Percentiles rank a stretch among this genome's conserved stretches.
Evolutionary conservation across 1,140 invertebrate species (phyloP).

Genomic region (Bombyx mandarina): DNA sequence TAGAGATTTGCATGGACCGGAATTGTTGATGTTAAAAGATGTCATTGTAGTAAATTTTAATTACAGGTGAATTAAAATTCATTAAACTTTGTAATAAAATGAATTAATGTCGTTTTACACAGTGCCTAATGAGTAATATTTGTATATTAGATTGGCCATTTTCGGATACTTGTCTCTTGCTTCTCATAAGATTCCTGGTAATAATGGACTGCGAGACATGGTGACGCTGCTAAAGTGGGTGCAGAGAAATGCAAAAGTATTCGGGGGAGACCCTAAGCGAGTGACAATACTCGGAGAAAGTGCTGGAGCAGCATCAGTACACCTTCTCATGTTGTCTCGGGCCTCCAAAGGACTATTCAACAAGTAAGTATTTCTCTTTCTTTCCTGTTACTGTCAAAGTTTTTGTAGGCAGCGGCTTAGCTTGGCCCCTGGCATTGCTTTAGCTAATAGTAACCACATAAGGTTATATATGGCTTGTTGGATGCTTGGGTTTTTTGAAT

Average conservation of each 20-base stretch:
- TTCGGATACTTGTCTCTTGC: constrained; percentile 72
- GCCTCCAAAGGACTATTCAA: constrained; percentile 46
- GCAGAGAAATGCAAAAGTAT: constrained; percentile 75
- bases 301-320: constrained; percentile 69
- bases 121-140: too few relatives aligned
- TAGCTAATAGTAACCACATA: too few relatives aligned
- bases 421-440: too few relatives aligned
- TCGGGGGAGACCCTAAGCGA: constrained; percentile 76
- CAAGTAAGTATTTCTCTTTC: constrained; percentile 19
- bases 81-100: background rate
- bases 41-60: constrained; percentile 81
- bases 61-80: constrained; percentile 61
- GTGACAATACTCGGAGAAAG: constrained; percentile 75
- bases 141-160: constrained; percentile 47
- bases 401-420: too few relatives aligned
- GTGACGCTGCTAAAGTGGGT: constrained; percentile 76
- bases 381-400: too few relatives aligned
- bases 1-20: constrained; percentile 72
- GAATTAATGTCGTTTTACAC: too few relatives aligned
- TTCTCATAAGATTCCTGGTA: constrained; percentile 75
- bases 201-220: constrained; percentile 78
- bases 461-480: too few relatives aligned
- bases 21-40: constrained; percentile 74
- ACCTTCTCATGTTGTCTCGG: constrained; percentile 60
- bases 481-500: too few relatives aligned